Conservation (phyloP, 1,140 invertebrate species). For the Catajapyx aquilonaris region DNA sequence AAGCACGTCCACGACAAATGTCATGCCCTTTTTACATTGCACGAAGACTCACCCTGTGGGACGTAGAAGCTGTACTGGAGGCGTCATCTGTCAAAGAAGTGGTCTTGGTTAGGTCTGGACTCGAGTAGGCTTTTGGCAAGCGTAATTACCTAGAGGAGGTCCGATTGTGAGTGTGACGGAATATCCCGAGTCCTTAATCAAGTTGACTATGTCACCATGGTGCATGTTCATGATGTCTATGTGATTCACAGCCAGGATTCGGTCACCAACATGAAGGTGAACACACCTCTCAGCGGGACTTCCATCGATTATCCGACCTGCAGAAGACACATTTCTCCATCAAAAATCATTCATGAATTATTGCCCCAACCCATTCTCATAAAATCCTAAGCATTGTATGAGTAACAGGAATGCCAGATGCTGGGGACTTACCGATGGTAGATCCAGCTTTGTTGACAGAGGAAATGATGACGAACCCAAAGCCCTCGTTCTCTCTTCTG, state of each 20-base stretch:
- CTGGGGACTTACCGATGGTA: conserved; percentile 56
- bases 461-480: conserved; percentile 97
- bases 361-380: neutral
- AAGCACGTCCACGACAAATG: no score
- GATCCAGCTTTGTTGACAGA: conserved; percentile 82
- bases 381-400: neutral
- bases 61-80: conserved; percentile 28
- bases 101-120: neutral
- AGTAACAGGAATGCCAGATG: conserved; percentile 7
- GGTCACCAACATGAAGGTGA: conserved; percentile 76
- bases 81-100: conserved; percentile 24
- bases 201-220: conserved; percentile 90
- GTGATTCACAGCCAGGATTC: conserved; percentile 89
- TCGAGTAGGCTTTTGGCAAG: no score
- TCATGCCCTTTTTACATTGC: no score
- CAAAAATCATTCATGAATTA: neutral
- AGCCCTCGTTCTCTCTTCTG: conserved; percentile 82
- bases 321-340: conserved; percentile 7
- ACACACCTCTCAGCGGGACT: conserved; percentile 87
- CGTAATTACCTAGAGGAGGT: conserved; percentile 35
- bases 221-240: conserved; percentile 75
- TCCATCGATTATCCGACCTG: conserved; percentile 78
- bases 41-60: conserved; percentile 31
- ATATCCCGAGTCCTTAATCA: conserved; percentile 81
- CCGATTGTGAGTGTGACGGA: conserved; percentile 77